These are phyloP conservation scores for Diceros bicornis DNA, from an alignment of 2,797 vertebrate genomes.

Conservation along the genomic window DNA sequence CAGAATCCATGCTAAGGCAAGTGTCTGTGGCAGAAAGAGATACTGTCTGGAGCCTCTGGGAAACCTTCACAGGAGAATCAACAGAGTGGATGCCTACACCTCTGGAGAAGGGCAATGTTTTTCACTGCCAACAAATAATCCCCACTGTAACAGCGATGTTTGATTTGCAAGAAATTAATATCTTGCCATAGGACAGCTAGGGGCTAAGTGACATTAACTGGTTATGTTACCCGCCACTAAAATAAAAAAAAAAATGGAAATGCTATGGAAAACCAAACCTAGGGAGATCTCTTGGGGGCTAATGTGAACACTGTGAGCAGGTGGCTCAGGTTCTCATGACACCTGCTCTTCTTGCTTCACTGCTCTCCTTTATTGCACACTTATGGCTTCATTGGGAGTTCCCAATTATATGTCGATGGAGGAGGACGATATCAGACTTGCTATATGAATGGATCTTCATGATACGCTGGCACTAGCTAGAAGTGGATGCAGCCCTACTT, in stretches of 20 bases:
- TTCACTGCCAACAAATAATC: background rate
- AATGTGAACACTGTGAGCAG: background rate
- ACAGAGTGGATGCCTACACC: background rate
- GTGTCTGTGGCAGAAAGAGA: background rate
- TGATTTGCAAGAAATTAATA: background rate
- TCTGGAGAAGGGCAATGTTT: background rate
- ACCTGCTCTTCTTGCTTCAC: background rate
- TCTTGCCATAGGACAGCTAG: background rate
- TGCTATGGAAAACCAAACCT: background rate
- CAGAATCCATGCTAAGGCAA: background rate
- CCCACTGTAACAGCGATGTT: background rate
- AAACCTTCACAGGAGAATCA: background rate
- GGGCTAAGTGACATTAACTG: background rate
- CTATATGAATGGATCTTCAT: background rate
- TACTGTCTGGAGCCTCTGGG: background rate
- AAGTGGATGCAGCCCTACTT: background rate
- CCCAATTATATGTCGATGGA: background rate
- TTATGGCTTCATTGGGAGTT: background rate
- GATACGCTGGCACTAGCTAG: background rate
- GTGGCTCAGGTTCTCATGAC: background rate
- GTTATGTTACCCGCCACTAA: background rate
- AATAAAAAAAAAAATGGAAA: background rate
- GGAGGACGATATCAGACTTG: background rate
- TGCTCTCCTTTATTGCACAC: background rate
- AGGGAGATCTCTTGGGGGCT: background rate